Conservation (phyloP, 2,888 invertebrate genomes). For the Sepiola atlantica region DNA sequence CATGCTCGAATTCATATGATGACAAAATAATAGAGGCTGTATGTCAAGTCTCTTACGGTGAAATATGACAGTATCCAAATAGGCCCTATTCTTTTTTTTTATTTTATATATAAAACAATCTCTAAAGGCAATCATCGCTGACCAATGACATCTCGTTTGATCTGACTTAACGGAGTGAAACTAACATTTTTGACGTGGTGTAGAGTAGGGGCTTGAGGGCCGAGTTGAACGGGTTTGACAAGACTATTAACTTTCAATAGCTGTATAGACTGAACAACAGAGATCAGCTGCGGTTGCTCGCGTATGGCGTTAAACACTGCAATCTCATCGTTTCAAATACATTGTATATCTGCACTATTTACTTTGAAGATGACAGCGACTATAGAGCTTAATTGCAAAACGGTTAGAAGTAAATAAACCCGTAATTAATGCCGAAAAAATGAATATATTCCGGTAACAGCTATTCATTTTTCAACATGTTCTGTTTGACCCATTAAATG, state of each 20-base stretch:
- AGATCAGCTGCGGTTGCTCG: neutral
- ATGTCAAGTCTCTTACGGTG: neutral
- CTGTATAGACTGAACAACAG: neutral
- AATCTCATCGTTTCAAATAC: neutral
- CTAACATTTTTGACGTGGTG: neutral
- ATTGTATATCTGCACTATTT: too few species aligned
- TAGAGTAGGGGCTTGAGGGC: neutral
- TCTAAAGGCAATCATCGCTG: neutral
- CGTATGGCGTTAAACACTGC: neutral
- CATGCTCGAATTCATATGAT: neutral
- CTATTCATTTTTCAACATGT: too few species aligned
- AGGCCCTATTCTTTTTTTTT: neutral
- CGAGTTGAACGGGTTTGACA: neutral
- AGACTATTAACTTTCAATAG: constrained; percentile 10
- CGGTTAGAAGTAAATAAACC: too few species aligned
- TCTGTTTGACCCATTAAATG: too few species aligned
- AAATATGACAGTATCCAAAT: neutral
- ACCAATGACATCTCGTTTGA: constrained; percentile 20
- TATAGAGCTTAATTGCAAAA: too few species aligned
- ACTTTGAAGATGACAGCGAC: too few species aligned
- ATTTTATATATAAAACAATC: neutral
- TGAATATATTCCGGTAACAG: too few species aligned
- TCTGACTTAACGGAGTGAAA: neutral
- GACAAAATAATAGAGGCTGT: neutral
- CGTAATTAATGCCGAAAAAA: too few species aligned